A percentile compares a stretch with the other conserved stretches of the same genome.
phyloP scores from a whole-genome alignment of 2,888 invertebrate genomes.

The Auanema freiburgensis region DNA sequence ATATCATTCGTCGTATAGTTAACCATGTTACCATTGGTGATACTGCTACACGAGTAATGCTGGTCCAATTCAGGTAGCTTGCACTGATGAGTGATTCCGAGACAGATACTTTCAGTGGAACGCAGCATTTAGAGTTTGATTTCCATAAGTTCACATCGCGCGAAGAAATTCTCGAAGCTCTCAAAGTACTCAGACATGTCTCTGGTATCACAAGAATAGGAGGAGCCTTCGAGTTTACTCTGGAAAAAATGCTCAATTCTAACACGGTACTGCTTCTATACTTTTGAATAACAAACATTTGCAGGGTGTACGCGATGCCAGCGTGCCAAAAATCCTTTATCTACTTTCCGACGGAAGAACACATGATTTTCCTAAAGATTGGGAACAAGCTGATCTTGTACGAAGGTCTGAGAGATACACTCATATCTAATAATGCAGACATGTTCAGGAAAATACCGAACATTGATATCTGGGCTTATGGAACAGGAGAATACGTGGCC shows the following conservation, averaged over 20 bases:
- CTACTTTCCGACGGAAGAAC: constrained; percentile 62
- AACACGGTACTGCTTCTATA: constrained; percentile 29
- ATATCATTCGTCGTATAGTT: constrained; percentile 58
- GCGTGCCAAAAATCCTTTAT: constrained; percentile 61
- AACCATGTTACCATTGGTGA: constrained; percentile 58
- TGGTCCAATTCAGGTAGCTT: constrained; percentile 58
- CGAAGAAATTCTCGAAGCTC: constrained; percentile 52
- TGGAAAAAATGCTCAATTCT: constrained; percentile 41
- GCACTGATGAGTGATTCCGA: not conserved
- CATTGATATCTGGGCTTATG: constrained; percentile 61
- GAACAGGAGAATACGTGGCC: constrained; percentile 63
- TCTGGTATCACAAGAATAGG: constrained; percentile 63
- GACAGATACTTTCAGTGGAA: constrained; percentile 46
- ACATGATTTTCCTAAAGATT: constrained; percentile 62
- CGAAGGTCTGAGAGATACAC: constrained; percentile 27
- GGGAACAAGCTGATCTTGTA: constrained; percentile 49
- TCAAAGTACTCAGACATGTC: constrained; percentile 57
- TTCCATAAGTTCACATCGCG: constrained; percentile 56
- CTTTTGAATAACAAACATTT: not conserved
- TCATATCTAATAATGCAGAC: not conserved
- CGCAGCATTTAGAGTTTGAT: constrained; percentile 61
- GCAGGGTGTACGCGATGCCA: constrained; percentile 58
- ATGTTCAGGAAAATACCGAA: constrained; percentile 42
- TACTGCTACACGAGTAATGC: constrained; percentile 58
- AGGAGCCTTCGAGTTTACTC: constrained; percentile 59